Conservation (phyloP, 64 coral and sea anemone genomes). For the Cladopsammia gracilis region DNA sequence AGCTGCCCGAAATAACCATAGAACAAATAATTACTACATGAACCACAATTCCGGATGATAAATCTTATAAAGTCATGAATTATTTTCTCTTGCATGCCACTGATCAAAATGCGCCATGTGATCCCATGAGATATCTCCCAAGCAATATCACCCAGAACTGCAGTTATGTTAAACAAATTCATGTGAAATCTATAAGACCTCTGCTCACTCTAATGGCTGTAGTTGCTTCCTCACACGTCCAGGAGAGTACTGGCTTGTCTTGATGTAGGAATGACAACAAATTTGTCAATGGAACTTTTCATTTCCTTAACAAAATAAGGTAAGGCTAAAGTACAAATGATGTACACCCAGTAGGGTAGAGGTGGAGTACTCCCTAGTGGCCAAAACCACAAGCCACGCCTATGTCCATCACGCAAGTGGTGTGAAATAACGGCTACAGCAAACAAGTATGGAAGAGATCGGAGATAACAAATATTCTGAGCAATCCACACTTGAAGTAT, state of each 20-base stretch:
- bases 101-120: too few species aligned
- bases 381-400: slow-evolving; percentile 95
- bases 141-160: too few species aligned
- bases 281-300: slow-evolving; percentile 34
- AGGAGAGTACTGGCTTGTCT: background rate
- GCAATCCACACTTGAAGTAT: slow-evolving; percentile 80
- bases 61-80: too few species aligned
- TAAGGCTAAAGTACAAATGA: slow-evolving; percentile 54
- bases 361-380: slow-evolving; percentile 83
- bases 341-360: slow-evolving; percentile 87
- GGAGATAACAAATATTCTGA: slow-evolving; percentile 61
- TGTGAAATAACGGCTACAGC: slow-evolving; percentile 84
- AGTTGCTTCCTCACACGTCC: background rate
- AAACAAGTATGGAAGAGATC: slow-evolving; percentile 79
- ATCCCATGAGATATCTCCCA: too few species aligned
- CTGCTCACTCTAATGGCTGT: too few species aligned
- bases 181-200: too few species aligned
- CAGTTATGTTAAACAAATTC: too few species aligned
- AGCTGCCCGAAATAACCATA: too few species aligned
- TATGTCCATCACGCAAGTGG: slow-evolving; percentile 85
- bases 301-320: slow-evolving; percentile 51
- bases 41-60: too few species aligned
- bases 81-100: too few species aligned
- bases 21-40: too few species aligned
- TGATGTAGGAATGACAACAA: background rate